A percentile compares a stretch with the other conserved stretches of the same genome.
These are phyloP conservation scores for Physella acuta DNA, from an alignment of 1,140 invertebrate species.

Conservation along the genomic window DNA sequence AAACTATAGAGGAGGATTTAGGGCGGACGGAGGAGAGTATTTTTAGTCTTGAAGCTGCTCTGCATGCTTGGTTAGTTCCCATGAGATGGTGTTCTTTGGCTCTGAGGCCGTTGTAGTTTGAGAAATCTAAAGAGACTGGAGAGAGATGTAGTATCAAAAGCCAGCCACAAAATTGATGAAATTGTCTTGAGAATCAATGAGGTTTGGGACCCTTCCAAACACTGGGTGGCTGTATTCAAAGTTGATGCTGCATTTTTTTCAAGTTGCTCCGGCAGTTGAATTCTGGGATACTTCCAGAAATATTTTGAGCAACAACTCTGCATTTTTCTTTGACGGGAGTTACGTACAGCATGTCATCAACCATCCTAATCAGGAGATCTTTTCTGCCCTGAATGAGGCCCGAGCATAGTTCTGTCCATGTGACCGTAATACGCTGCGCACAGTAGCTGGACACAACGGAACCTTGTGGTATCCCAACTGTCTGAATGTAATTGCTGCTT, in stretches of 20 bases:
- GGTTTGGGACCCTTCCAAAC: not conserved
- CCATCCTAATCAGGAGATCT: not conserved
- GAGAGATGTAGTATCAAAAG: not conserved
- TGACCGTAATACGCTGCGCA: slow-evolving; percentile 17
- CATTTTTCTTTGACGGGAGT: not conserved
- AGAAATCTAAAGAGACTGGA: slow-evolving; percentile 2
- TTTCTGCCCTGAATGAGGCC: not conserved
- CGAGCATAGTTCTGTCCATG: not conserved
- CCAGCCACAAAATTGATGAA: not conserved
- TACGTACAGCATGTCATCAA: slow-evolving; percentile 14
- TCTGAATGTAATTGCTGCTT: slow-evolving; percentile 6
- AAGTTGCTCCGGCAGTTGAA: slow-evolving; percentile 15
- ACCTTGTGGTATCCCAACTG: slow-evolving; percentile 16
- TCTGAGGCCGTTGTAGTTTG: not conserved
- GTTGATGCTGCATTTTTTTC: slow-evolving; percentile 4
- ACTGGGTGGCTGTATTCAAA: slow-evolving; percentile 16
- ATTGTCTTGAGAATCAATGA: not conserved
- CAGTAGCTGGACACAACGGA: slow-evolving; percentile 8
- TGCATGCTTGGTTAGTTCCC: not conserved
- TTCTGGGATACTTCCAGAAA: slow-evolving; percentile 10
- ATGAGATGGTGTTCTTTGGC: slow-evolving; percentile 3
- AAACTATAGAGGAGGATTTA: too few relatives aligned
- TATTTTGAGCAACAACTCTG: not conserved
- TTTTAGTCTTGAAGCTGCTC: too few relatives aligned
- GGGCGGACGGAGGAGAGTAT: too few relatives aligned